phyloP scores from a whole-genome alignment of 2,888 invertebrate genomes.

The Bugulina stolonifera region DNA sequence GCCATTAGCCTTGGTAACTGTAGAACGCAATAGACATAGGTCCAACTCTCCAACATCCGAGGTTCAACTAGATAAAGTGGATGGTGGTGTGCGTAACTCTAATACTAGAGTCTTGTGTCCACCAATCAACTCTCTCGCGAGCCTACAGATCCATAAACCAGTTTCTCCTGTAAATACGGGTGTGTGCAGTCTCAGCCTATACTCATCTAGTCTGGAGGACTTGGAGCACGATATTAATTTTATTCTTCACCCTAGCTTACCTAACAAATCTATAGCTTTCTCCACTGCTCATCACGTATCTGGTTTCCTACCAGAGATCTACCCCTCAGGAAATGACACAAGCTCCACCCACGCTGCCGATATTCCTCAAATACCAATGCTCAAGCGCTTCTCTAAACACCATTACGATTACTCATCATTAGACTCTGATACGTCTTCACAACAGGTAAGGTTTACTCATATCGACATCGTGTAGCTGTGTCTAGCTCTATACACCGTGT shows the following conservation, averaged over 20 bases:
- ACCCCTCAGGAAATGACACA: no score
- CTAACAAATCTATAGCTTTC: neutral
- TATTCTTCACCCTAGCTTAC: slow-evolving; percentile 5
- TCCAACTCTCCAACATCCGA: neutral
- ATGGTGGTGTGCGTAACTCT: neutral
- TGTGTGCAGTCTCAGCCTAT: neutral
- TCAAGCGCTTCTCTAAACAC: no score
- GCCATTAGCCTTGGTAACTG: neutral
- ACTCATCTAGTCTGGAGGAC: slow-evolving; percentile 21
- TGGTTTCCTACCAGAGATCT: neutral
- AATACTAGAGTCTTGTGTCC: neutral
- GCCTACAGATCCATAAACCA: neutral
- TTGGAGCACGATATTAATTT: slow-evolving; percentile 20
- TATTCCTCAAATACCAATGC: neutral
- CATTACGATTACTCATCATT: neutral
- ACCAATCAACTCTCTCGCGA: neutral
- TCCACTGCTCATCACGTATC: neutral
- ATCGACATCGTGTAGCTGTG: no score
- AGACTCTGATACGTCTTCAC: neutral
- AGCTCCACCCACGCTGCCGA: no score
- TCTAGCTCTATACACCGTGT: no score
- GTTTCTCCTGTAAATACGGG: neutral
- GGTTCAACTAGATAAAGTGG: no score
- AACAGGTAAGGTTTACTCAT: neutral
- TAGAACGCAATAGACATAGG: neutral